Percentiles rank a stretch among this genome's conserved stretches.
Evolutionary conservation across 2,888 invertebrate genomes (phyloP).

Genomic region (Lochmaea capreae): DNA sequence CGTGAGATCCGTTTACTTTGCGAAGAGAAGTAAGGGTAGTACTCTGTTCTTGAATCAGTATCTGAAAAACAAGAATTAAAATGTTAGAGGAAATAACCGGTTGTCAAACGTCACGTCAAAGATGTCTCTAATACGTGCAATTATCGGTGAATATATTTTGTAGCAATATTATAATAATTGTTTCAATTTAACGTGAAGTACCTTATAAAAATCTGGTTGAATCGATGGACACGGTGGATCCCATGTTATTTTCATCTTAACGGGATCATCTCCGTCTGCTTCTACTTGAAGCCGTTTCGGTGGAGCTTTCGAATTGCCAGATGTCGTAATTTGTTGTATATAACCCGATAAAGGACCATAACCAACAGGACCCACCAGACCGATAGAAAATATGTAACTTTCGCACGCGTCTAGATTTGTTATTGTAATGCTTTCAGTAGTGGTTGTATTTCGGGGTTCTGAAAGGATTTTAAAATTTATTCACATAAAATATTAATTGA

Average conservation of each 20-base stretch:
- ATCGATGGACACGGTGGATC: constrained; percentile 74
- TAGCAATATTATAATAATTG: too few relatives aligned
- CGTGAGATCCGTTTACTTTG: constrained; percentile 37
- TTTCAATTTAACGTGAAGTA: constrained; percentile 54
- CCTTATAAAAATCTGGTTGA: constrained; percentile 67
- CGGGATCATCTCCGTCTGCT: constrained; percentile 58
- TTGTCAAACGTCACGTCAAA: too few relatives aligned
- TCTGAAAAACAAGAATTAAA: constrained; percentile 42
- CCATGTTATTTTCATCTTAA: constrained; percentile 76
- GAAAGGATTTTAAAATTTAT: constrained; percentile 13
- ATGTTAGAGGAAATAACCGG: too few relatives aligned
- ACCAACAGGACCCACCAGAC: constrained; percentile 73
- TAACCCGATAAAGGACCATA: constrained; percentile 73
- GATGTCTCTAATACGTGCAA: too few relatives aligned
- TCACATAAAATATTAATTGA: too few relatives aligned
- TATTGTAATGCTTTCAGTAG: constrained; percentile 69
- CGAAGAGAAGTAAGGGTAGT: constrained; percentile 63
- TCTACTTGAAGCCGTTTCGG: constrained; percentile 74
- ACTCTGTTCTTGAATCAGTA: constrained; percentile 63
- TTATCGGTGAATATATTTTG: too few relatives aligned
- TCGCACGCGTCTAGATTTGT: constrained; percentile 78
- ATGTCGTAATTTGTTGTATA: constrained; percentile 57
- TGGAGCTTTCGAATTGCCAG: constrained; percentile 72
- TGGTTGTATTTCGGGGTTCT: constrained; percentile 60
- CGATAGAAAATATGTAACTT: constrained; percentile 78